These are phyloP conservation scores for Craniophora ligustri DNA, from an alignment of 2,888 invertebrate species.

Conservation along the genomic window DNA sequence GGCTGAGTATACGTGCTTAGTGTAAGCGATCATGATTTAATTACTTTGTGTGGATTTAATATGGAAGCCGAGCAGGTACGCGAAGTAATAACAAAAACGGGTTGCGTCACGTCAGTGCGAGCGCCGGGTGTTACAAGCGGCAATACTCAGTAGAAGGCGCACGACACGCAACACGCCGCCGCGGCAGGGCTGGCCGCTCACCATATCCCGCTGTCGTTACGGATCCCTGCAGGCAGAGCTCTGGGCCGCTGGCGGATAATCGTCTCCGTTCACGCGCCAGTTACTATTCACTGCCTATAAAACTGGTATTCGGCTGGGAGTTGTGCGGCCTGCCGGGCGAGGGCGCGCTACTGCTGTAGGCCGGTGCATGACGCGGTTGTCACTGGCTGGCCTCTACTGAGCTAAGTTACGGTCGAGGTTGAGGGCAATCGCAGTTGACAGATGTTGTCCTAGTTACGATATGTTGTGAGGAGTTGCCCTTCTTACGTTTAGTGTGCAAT, in stretches of 20 bases:
- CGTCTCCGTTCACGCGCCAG: no score
- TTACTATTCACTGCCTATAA: no score
- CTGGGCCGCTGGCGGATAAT: background rate
- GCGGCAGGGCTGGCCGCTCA: no score
- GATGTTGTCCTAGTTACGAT: background rate
- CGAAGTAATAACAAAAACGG: conserved; percentile 9
- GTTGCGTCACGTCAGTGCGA: conserved; percentile 12
- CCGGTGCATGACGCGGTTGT: no score
- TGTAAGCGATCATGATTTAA: background rate
- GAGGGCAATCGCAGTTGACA: background rate
- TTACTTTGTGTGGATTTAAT: background rate
- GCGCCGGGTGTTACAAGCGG: background rate
- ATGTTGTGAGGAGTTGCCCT: background rate
- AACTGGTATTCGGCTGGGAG: background rate
- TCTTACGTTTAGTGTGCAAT: background rate
- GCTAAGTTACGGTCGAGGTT: background rate
- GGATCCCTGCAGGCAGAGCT: no score
- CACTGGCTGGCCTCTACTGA: background rate
- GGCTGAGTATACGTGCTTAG: no score
- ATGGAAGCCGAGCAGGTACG: background rate
- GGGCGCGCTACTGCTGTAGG: no score
- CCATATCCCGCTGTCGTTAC: background rate
- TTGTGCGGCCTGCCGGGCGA: background rate
- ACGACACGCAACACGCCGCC: background rate
- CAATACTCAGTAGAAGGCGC: background rate